These are phyloP conservation scores for Cosmia trapezina DNA, from an alignment of 2,888 invertebrate species.

Conservation along the genomic window DNA sequence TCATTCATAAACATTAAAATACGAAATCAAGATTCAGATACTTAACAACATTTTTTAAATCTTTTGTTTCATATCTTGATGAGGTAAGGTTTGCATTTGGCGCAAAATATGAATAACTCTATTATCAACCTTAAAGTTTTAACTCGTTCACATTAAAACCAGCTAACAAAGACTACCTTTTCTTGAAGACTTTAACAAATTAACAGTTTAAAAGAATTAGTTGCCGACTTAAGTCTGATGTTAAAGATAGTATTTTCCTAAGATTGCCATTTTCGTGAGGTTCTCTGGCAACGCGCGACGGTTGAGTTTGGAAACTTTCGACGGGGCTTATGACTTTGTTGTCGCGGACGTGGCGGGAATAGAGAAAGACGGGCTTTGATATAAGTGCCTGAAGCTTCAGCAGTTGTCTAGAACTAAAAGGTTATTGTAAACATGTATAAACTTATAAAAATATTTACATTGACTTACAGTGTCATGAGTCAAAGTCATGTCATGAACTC, in stretches of 20 bases:
- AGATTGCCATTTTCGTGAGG: conserved; percentile 55
- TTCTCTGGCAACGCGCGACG: conserved; percentile 45
- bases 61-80: background rate
- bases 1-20: too few relatives aligned
- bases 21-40: too few relatives aligned
- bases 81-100: too few relatives aligned
- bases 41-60: background rate
- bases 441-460: conserved; percentile 3
- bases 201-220: conserved; percentile 38
- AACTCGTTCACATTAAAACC: conserved; percentile 2
- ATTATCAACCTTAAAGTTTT: background rate
- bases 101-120: background rate
- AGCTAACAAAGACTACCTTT: conserved; percentile 9
- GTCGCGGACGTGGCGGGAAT: conserved; percentile 62
- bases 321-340: conserved; percentile 72
- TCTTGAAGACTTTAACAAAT: conserved; percentile 7
- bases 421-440: conserved; percentile 30
- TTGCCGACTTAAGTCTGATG: conserved; percentile 37
- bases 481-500: too few relatives aligned
- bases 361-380: conserved; percentile 47
- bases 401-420: conserved; percentile 55
- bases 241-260: conserved; percentile 55
- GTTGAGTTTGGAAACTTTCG: conserved; percentile 63
- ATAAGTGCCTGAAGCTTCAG: conserved; percentile 48
- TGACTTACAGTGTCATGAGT: background rate